Conservation (phyloP, 2,113 vertebrate genomes). For the Melanotaenia duboulayi region DNA sequence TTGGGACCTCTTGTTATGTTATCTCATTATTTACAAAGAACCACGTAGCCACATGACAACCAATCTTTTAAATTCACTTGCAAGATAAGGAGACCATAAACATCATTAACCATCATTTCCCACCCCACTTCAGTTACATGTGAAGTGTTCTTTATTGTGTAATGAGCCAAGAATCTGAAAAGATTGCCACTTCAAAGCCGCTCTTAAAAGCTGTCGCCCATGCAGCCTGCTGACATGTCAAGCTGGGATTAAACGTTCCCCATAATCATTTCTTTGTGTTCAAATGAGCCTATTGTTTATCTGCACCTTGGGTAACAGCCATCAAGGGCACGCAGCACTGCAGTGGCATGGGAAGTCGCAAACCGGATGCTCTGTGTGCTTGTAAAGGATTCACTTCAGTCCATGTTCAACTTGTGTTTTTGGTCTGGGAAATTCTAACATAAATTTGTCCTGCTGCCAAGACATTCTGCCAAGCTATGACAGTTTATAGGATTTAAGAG, state of each 20-base stretch:
- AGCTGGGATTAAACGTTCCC: conserved; percentile 79
- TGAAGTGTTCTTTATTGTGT: conserved; percentile 81
- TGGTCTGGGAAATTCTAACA: conserved; percentile 33
- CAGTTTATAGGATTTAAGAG: conserved; percentile 42
- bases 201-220: conserved; percentile 73
- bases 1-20: conserved; percentile 67
- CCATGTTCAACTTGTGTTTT: conserved; percentile 12
- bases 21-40: conserved; percentile 70
- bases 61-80: conserved; percentile 70
- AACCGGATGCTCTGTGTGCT: conserved; percentile 41
- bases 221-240: conserved; percentile 78
- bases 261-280: conserved; percentile 83
- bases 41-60: conserved; percentile 55
- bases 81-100: conserved; percentile 73
- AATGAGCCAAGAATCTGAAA: conserved; percentile 81
- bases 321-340: conserved; percentile 52
- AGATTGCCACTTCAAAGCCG: conserved; percentile 83
- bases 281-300: conserved; percentile 82
- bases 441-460: conserved; percentile 26
- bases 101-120: conserved; percentile 79
- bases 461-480: conserved; percentile 25
- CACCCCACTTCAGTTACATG: conserved; percentile 74
- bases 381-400: conserved; percentile 37
- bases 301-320: conserved; percentile 77
- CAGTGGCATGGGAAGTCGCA: conserved; percentile 46